Conservation (phyloP, 2,113 vertebrate genomes). For the Nyctibius bracteatus region DNA sequence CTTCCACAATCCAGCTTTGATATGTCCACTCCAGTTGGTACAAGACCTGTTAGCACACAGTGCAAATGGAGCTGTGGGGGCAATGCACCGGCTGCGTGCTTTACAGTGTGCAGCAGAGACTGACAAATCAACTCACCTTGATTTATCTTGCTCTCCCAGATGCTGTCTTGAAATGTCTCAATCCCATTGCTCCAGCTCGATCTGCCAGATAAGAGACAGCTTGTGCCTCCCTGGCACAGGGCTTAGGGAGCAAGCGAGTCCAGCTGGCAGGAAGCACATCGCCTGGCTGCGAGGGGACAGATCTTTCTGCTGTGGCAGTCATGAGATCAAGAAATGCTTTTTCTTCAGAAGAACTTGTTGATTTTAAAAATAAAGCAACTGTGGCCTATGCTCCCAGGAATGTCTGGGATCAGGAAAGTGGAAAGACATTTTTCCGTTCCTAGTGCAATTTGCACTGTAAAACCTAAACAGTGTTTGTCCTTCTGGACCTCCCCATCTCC, state of each 20-base stretch:
- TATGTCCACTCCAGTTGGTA: background rate
- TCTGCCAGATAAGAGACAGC: background rate
- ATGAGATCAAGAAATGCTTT: background rate
- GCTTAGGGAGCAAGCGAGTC: background rate
- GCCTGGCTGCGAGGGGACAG: background rate
- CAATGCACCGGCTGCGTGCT: rapidly evolving
- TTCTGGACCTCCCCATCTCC: background rate
- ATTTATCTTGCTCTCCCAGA: background rate
- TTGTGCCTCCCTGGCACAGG: background rate
- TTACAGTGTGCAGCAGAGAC: rapidly evolving
- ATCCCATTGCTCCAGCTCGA: background rate
- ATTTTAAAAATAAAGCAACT: conserved; percentile 46
- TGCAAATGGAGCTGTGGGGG: rapidly evolving
- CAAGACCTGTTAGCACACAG: rapidly evolving
- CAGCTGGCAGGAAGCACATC: background rate
- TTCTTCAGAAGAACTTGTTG: conserved; percentile 24
- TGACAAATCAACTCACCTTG: background rate
- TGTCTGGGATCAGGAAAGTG: conserved; percentile 4
- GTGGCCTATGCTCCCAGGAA: conserved; percentile 10
- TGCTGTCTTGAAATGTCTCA: conserved; percentile 1
- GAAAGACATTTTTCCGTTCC: background rate
- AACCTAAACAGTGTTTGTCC: background rate
- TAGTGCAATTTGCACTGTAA: background rate
- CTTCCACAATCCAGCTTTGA: background rate
- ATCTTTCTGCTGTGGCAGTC: background rate